Base-by-base conservation (phyloP, 2,888 invertebrate species). In the Leptogaster cylindrica region DNA sequence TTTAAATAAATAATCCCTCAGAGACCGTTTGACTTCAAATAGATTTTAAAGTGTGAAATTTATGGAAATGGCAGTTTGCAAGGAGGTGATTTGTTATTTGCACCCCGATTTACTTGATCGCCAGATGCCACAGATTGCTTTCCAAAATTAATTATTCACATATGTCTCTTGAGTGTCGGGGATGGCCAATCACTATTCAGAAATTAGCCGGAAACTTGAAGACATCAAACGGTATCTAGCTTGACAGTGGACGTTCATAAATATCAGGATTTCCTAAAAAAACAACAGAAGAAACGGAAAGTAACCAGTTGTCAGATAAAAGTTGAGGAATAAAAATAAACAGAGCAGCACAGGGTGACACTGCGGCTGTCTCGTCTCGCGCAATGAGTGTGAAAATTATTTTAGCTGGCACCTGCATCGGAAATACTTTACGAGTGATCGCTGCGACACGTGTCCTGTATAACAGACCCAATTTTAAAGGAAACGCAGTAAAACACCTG, bases 81-180 rank as follows among this genome's bases (percentile, higher is more conserved):
- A 39, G 41, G 25, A 58, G 39, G 41, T 25, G 33, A 52, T 33
- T 52, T 58, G 23, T 20, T 12, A 39, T 39, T 58, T 41, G 20
- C 39, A 20, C 41, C 25, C 14, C 36, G n/a, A 25, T 39, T 23
- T 58, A 28, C 23, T 14, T 36, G 58, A 20, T 58, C 39, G 39
- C 36, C 58, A 58, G 36, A 8, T 58, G 25, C 41, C 55, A 12
- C 3, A 23, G 41, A 20, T 25, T 41, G 41, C 41, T 39, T 58
- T 58, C 58, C 39, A 12, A 58, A 58, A 58, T 58, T 58, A 58
- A 58, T 58, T 58, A 58, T 58, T 39, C 25, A 39, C 58, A 58
- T 14, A 25, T 58, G 58, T 39, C 39, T 41, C 39, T 58, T 25
- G 58, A 23, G 33, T 41, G 25, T 41, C 58, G 27, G 25, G 14